Conservation (phyloP, 2,113 vertebrate genomes). For the Donacobius atricapilla region DNA sequence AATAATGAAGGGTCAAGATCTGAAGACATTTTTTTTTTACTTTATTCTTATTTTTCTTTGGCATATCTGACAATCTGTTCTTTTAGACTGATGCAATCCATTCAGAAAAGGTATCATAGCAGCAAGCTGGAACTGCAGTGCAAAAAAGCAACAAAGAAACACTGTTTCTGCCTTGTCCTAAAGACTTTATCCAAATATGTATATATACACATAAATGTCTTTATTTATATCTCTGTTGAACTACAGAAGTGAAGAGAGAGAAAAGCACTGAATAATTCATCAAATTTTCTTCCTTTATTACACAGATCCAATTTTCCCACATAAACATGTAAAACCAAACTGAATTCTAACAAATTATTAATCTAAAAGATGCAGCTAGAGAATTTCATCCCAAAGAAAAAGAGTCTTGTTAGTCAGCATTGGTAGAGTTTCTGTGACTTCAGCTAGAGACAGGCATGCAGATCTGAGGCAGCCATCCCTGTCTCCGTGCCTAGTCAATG, state of each 20-base stretch:
- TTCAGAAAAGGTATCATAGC: background rate
- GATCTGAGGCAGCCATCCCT: background rate
- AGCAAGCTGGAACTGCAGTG: background rate
- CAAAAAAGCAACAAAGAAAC: background rate
- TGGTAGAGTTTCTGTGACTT: background rate
- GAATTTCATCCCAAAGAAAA: background rate
- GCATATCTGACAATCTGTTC: fast-evolving
- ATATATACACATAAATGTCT: background rate
- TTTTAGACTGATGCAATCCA: background rate
- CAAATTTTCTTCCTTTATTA: slow-evolving; percentile 1
- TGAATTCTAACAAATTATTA: background rate
- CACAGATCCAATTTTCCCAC: background rate
- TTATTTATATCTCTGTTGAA: background rate
- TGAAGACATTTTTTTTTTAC: background rate
- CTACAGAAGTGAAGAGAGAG: background rate
- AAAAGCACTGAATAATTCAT: slow-evolving; percentile 10
- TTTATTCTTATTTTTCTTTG: background rate
- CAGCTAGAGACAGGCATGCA: background rate
- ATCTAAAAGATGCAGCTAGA: background rate
- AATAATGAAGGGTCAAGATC: background rate
- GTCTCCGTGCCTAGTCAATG: background rate
- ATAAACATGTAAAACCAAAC: background rate
- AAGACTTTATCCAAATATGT: background rate
- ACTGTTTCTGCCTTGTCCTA: background rate
- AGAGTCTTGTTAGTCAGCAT: background rate